A percentile compares a stretch with the other conserved stretches of the same genome.
phyloP scores from a whole-genome alignment of 2,113 vertebrate genomes.

The Camelus dromedarius region DNA sequence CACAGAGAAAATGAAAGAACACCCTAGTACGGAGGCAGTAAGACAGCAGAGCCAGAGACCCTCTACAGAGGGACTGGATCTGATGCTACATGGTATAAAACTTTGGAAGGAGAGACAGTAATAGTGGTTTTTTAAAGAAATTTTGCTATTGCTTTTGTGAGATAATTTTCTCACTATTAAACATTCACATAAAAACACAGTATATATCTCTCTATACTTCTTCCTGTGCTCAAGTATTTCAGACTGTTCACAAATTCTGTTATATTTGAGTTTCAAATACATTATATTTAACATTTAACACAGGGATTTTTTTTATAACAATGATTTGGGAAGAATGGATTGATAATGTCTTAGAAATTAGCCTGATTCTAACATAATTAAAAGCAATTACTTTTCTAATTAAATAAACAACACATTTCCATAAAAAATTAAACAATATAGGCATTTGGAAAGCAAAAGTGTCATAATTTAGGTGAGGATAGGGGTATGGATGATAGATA shows the following conservation, averaged over 20 bases:
- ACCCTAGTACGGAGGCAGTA: fast-evolving
- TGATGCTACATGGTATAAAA: neutral
- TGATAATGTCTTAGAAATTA: neutral
- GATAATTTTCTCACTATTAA: neutral
- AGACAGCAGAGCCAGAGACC: neutral
- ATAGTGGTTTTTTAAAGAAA: neutral
- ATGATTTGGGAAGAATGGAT: neutral
- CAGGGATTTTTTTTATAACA: neutral
- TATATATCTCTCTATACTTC: neutral
- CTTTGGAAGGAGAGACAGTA: neutral
- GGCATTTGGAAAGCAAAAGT: neutral
- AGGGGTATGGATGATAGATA: neutral
- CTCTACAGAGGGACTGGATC: neutral
- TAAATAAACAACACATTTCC: neutral
- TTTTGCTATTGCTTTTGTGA: neutral
- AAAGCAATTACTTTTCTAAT: neutral
- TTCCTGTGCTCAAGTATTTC: neutral
- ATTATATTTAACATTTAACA: neutral
- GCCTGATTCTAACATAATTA: neutral
- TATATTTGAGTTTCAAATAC: neutral
- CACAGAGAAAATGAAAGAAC: neutral
- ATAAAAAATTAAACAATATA: neutral
- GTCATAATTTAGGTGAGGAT: neutral
- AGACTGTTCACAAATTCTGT: neutral
- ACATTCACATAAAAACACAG: neutral